A percentile compares a stretch with the other conserved stretches of the same genome.
These are phyloP conservation scores for Caracal caracal DNA, from an alignment of 2,113 vertebrate species.

Conservation along the genomic window DNA sequence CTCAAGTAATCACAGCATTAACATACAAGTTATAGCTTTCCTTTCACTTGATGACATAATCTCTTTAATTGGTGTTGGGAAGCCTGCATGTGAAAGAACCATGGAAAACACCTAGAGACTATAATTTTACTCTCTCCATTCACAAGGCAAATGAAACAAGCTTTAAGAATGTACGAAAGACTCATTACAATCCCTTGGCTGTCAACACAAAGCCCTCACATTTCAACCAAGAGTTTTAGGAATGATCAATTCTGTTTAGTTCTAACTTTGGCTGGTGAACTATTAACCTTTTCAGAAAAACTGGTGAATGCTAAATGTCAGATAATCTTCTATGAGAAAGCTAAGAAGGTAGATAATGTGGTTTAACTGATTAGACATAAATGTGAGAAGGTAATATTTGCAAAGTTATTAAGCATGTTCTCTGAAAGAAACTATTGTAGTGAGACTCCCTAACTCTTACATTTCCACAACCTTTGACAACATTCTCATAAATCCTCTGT, in stretches of 20 bases:
- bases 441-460: neutral
- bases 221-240: conserved; percentile 87
- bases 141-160: conserved; percentile 89
- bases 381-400: conserved; percentile 69
- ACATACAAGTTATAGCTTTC: conserved; percentile 90
- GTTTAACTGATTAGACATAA: conserved; percentile 85
- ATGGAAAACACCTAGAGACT: conserved; percentile 92
- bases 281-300: conserved; percentile 90
- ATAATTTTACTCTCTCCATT: conserved; percentile 91
- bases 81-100: conserved; percentile 91
- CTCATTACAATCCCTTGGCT: conserved; percentile 89
- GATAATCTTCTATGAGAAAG: conserved; percentile 86
- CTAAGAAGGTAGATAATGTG: conserved; percentile 83
- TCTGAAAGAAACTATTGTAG: conserved; percentile 42
- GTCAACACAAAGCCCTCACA: conserved; percentile 89
- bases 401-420: conserved; percentile 45
- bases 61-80: conserved; percentile 98
- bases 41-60: conserved; percentile 96
- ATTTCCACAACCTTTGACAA: neutral
- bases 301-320: conserved; percentile 87
- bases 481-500: neutral
- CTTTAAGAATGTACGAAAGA: conserved; percentile 89
- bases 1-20: conserved; percentile 91
- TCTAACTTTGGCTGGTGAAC: conserved; percentile 86
- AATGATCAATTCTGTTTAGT: conserved; percentile 86